These are phyloP conservation scores for Ardeotis arabs DNA, from an alignment of 2,113 vertebrate species.

Conservation along the genomic window DNA sequence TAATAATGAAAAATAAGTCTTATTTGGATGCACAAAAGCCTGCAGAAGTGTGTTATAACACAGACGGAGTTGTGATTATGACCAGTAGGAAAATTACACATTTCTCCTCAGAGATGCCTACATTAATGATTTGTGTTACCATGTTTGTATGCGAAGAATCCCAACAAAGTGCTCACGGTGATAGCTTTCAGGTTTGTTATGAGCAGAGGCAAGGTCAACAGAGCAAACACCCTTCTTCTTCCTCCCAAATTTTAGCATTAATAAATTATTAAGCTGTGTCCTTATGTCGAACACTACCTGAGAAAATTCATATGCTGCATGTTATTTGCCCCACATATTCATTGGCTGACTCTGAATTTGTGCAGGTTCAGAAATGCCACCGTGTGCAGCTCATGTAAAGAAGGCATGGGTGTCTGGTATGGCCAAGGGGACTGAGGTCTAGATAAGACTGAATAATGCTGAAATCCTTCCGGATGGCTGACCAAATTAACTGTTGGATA, in stretches of 20 bases:
- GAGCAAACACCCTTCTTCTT: not conserved
- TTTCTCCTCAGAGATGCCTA: not conserved
- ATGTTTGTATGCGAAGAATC: not conserved
- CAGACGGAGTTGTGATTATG: not conserved
- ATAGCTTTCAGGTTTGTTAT: not conserved
- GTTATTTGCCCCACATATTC: not conserved
- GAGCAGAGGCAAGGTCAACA: not conserved
- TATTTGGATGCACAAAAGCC: not conserved
- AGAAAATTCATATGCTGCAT: not conserved
- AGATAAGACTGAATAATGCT: not conserved
- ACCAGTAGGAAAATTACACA: not conserved
- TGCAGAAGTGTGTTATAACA: not conserved
- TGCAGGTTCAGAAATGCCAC: not conserved
- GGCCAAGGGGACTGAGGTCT: not conserved
- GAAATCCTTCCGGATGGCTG: not conserved
- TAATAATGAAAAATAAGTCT: not conserved
- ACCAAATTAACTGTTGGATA: not conserved
- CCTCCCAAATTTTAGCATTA: not conserved
- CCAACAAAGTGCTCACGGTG: not conserved
- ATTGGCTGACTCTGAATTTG: not conserved
- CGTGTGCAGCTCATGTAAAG: rapidly evolving
- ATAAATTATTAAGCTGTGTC: not conserved
- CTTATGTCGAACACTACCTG: rapidly evolving
- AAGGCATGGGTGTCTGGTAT: not conserved
- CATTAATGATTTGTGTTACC: not conserved